Base-by-base conservation (phyloP, 2,797 vertebrate genomes). In the Anguilla anguilla region DNA sequence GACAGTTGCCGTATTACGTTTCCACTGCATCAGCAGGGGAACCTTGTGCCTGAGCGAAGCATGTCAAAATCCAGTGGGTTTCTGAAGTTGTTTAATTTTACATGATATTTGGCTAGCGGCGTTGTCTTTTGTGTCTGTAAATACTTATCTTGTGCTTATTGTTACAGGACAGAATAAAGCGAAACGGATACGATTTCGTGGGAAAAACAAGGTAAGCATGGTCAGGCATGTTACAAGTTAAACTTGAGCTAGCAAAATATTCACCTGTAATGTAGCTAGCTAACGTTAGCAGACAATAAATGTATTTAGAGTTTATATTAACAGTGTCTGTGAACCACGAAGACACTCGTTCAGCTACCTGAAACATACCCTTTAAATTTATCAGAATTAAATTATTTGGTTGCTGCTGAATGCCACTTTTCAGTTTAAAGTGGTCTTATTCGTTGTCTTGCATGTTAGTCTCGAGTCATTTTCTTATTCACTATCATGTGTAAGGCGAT, bases 41-140 rank as follows among this genome's bases (percentile, higher is more conserved):
- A 22, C 74, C 15, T 79, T 79, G 5, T 43, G 55, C 64, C 1
- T 64, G 49, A 15, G 39, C 22, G 89, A 89, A 61, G 17, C 11
- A 96, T 96, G 96, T 94, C 96, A 0, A 96, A 96, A 95, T 86
- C 95, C 0, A 96, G 96, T 96, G 90, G 4, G 96, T 96, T 25
- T 1, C 7, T 10, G 79, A 51, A 83, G 2, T 17, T 53, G 4
- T 72, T 87, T 28, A 81, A 55, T n/a, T 49, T 49, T 0, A 2
- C 86, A 53, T 84, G 43, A 2, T 72, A 67, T 67, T 57, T 46
- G 51, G 86, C 43, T 25, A 22, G 35, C 39, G 1, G 13, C 43
- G 5, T 5, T 25, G 53, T n/a, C 59, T 83, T 89, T 31, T 77
- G 0, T 13, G 15, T 79, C 28, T 0, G 31, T 85, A 39, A 79